Conservation (phyloP, 1,140 invertebrate genomes). For the Acyrthosiphon pisum region DNA sequence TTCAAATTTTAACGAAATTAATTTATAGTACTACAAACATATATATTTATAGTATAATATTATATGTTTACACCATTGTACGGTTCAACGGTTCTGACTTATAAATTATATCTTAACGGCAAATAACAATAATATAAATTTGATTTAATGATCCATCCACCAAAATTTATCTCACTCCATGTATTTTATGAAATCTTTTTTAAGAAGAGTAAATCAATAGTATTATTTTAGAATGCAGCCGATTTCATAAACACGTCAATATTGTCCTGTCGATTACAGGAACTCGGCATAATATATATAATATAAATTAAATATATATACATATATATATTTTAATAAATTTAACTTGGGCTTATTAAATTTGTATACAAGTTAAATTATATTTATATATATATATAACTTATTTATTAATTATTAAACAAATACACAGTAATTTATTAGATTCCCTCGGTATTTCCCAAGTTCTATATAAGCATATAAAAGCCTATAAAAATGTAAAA, state of each 20-base stretch:
- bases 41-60: too few species aligned
- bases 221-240: not conserved
- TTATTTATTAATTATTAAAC: not conserved
- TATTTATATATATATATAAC: not conserved
- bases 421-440: not conserved
- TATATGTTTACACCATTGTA: not conserved
- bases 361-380: constrained; percentile 29
- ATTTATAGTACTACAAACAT: not conserved
- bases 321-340: not conserved
- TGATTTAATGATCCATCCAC: not conserved
- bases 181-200: not conserved
- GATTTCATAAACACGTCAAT: not conserved
- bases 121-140: not conserved
- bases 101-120: not conserved
- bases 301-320: not conserved
- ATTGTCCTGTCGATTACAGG: too few species aligned
- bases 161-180: not conserved
- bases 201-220: not conserved
- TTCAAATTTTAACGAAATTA: not conserved
- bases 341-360: constrained; percentile 37
- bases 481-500: not conserved
- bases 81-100: not conserved
- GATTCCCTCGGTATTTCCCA: not conserved
- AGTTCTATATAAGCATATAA: not conserved
- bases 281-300: not conserved